Evolutionary conservation across 2,888 invertebrate species (phyloP), one percentile per base, ranked within the genome.

Genomic region (Mechanitis mazaeus): DNA sequence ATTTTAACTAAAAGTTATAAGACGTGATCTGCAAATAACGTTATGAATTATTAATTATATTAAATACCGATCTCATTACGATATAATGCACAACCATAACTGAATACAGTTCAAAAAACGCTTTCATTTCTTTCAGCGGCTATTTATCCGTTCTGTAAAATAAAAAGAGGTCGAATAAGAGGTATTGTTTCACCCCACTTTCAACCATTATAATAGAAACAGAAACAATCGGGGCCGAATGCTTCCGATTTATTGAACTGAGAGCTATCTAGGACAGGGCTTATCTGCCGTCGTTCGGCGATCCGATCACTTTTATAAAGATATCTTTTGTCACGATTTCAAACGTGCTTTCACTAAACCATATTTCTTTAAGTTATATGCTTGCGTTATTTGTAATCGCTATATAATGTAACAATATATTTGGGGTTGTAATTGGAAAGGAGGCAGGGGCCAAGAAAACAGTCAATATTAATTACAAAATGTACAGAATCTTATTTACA

Each of bases 241-340:
- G 50, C 50, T 50, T 50, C 50, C 50, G 50, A 50, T 50, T 50
- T 46, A 47, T 47, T 56, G 56, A 56, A 47, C 56, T 47, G 33
- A 20, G 45, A 47, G 33, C 33, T 46, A 56, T 56, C 33, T 33
- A 56, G 56, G 56, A 47, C 56, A 47, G 35, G 46, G 45, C 55
- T 59, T 59, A 59, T 59, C 59, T 59, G 54, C 9, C 31, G 31
- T 2, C 50, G 31, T 31, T 50, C 50, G 28, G 31, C 31, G 50
- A 50, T 50, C 50, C 50, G 50, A 50, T 50, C 50, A 11, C 31
- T 50, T 50, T 50, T 50, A 50, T 50, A 31, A 50, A 50, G 50
- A 50, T 50, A 50, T 50, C 50, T 50, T 50, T 50, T 31, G 11
- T 50, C 31, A 31, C 28, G 31, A 50, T 50, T 50, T 7, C 31